Conservation (phyloP, 2,888 invertebrate species). For the Leptopterna dolabrata region DNA sequence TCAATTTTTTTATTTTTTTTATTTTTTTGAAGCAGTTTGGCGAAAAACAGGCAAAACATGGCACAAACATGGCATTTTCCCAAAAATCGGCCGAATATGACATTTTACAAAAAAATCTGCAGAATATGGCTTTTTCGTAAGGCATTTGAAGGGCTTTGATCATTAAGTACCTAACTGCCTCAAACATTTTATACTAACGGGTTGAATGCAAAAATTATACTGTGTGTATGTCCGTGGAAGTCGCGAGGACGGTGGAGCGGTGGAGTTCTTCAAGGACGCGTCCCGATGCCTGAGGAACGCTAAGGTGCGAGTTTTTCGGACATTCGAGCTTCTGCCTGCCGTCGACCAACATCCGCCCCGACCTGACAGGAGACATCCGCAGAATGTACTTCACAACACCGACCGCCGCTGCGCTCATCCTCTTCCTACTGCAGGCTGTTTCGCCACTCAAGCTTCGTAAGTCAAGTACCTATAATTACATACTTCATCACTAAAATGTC, state of each 20-base stretch:
- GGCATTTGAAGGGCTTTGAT: no score
- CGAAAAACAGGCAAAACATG: no score
- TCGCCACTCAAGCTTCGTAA: constrained; percentile 54
- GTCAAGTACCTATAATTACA: not conserved
- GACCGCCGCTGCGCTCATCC: not conserved
- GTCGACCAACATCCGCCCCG: not conserved
- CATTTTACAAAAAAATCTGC: no score
- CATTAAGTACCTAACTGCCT: no score
- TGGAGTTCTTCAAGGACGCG: constrained; percentile 15
- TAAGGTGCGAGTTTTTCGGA: not conserved
- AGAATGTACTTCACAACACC: constrained; percentile 6
- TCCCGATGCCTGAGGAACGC: not conserved
- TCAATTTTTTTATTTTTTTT: no score
- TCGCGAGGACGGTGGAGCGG: not conserved
- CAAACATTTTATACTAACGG: no score
- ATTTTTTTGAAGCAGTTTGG: no score
- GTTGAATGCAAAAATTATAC: not conserved
- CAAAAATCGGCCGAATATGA: no score
- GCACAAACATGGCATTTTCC: no score
- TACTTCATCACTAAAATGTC: no score
- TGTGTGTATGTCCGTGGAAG: not conserved
- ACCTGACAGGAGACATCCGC: not conserved
- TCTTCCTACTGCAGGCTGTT: not conserved
- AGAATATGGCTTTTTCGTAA: no score
- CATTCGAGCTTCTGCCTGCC: constrained; percentile 21